phyloP scores from a whole-genome alignment of 1,140 invertebrate genomes.

The Atta cephalotes region DNA sequence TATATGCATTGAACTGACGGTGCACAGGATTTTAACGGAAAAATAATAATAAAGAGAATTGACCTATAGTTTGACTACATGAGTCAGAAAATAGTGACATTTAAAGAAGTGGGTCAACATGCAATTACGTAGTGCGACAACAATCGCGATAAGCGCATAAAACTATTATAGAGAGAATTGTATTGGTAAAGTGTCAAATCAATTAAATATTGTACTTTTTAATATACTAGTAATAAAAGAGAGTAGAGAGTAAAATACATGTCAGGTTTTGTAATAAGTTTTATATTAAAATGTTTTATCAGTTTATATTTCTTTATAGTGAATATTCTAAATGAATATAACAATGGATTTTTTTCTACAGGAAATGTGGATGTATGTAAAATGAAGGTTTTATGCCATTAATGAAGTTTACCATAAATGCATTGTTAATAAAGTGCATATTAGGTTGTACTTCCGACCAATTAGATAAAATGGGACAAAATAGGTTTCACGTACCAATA shows the following conservation, averaged over 20 bases:
- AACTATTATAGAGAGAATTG: neutral
- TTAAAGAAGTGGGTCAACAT: neutral
- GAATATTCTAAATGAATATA: neutral
- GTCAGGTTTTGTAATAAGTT: neutral
- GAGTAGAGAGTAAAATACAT: neutral
- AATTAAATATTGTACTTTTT: neutral
- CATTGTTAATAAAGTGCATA: slow-evolving; percentile 18
- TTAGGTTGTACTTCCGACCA: neutral
- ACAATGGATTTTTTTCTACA: neutral
- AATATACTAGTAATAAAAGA: neutral
- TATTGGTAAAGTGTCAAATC: neutral
- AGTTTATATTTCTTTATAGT: neutral
- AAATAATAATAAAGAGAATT: neutral
- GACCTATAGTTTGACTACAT: neutral
- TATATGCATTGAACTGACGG: slow-evolving; percentile 13
- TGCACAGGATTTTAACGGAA: slow-evolving; percentile 8
- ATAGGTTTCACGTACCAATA: slow-evolving; percentile 29
- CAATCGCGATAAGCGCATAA: neutral
- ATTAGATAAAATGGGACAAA: slow-evolving; percentile 29
- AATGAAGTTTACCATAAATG: slow-evolving; percentile 1
- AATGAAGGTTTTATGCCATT: neutral
- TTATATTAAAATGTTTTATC: neutral
- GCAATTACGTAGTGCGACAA: neutral
- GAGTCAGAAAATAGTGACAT: neutral
- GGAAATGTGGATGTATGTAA: neutral